Percentiles rank a stretch among this genome's conserved stretches.
Conservation (phyloP, 2,797 vertebrate genomes). For the Mormyrus hasselquistii region DNA sequence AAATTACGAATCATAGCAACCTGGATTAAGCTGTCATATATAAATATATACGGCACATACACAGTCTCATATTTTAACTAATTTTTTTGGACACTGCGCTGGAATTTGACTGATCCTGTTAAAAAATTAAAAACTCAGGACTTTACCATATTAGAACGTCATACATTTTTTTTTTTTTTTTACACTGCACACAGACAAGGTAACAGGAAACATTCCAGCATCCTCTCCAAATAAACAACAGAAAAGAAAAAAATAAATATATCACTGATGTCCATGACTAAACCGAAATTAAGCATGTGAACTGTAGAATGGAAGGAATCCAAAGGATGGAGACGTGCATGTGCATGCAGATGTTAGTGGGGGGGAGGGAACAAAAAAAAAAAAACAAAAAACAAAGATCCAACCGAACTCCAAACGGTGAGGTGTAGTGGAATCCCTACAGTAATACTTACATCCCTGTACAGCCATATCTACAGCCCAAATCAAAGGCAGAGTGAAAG, state of each 20-base stretch:
- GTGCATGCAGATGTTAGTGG: conserved; percentile 30
- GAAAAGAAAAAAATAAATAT: not conserved
- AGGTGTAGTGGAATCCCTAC: conserved; percentile 74
- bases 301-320: conserved; percentile 19
- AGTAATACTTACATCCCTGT: conserved; percentile 99
- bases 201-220: conserved; percentile 12
- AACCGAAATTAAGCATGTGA: conserved; percentile 34
- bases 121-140: not conserved
- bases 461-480: conserved; percentile 99
- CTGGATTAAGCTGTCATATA: not conserved
- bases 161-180: conserved; percentile 16
- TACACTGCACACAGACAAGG: conserved; percentile 13
- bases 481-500: conserved; percentile 98
- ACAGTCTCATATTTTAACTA: not conserved
- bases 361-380: conserved; percentile 7
- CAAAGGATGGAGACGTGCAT: conserved; percentile 15
- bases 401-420: conserved; percentile 42
- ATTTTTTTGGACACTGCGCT: not conserved
- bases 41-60: not conserved
- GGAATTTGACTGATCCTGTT: not conserved
- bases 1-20: not conserved
- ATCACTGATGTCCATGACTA: conserved; percentile 22
- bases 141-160: not conserved
- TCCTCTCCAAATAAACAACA: conserved; percentile 22
- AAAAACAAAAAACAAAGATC: conserved; percentile 15